These are phyloP conservation scores for Zosterops lateralis DNA, from an alignment of 2,113 vertebrate species.

Conservation along the genomic window DNA sequence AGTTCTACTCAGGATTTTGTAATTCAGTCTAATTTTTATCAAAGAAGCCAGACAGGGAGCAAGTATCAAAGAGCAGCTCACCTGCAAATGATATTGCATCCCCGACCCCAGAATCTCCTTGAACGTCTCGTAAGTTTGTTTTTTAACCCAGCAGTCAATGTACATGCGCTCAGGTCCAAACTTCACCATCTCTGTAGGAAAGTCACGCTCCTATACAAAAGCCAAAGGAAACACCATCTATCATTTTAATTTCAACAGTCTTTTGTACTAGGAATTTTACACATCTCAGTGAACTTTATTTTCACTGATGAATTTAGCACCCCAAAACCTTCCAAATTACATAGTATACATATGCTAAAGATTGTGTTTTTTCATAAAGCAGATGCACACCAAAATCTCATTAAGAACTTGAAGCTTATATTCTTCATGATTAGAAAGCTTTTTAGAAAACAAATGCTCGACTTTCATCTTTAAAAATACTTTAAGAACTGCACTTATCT, in stretches of 20 bases:
- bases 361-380: not conserved
- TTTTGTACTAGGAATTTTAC: not conserved
- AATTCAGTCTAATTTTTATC: not conserved
- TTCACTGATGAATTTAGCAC: not conserved
- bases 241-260: not conserved
- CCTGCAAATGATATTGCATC: conserved; percentile 97
- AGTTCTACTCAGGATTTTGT: not conserved
- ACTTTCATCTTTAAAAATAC: not conserved
- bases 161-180: conserved; percentile 96
- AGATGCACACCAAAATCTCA: not conserved
- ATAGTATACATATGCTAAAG: not conserved
- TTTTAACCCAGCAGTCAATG: conserved; percentile 95
- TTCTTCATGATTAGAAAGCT: not conserved
- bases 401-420: not conserved
- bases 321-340: not conserved
- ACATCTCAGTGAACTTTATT: not conserved
- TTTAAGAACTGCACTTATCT: not conserved
- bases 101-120: conserved; percentile 93
- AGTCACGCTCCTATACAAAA: conserved; percentile 84
- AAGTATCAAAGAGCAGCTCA: conserved; percentile 33
- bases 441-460: not conserved
- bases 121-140: conserved; percentile 90
- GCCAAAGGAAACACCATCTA: not conserved
- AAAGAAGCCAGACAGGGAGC: not conserved
- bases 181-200: conserved; percentile 90